phyloP scores from a whole-genome alignment of 2,113 vertebrate genomes.

The Odocoileus virginianus region DNA sequence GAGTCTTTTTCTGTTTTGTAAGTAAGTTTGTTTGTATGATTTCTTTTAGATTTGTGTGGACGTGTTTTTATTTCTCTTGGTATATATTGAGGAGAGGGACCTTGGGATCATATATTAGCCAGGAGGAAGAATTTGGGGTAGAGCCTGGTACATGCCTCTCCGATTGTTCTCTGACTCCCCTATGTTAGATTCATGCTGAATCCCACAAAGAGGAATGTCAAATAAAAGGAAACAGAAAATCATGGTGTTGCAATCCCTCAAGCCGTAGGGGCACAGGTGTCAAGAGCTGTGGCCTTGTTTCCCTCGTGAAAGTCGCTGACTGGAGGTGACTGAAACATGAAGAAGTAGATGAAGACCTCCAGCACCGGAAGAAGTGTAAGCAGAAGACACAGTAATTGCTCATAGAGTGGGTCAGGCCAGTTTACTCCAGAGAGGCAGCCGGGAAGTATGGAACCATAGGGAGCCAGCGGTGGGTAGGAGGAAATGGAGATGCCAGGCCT shows the following conservation, averaged over 20 bases:
- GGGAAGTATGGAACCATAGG: neutral
- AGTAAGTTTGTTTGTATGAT: neutral
- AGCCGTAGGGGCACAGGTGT: fast-evolving
- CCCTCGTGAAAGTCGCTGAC: neutral
- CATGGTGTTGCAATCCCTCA: neutral
- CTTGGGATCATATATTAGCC: neutral
- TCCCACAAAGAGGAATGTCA: neutral
- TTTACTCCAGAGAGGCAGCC: neutral
- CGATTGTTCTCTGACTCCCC: neutral
- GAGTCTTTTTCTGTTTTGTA: neutral
- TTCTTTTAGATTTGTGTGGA: neutral
- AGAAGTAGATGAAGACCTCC: neutral
- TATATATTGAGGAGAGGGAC: neutral
- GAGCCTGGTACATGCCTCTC: neutral
- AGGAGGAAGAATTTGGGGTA: neutral
- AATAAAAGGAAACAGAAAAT: neutral
- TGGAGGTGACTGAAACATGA: neutral
- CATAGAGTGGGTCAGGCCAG: neutral
- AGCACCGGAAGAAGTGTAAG: neutral
- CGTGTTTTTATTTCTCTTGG: neutral
- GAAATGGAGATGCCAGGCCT: neutral
- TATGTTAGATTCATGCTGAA: neutral
- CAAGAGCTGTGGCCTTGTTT: neutral
- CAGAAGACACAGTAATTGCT: neutral
- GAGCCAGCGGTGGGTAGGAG: neutral